Evolutionary conservation across 2,888 invertebrate species (phyloP), one percentile per base, ranked within the genome.

Genomic region (Hymenopus coronatus): DNA sequence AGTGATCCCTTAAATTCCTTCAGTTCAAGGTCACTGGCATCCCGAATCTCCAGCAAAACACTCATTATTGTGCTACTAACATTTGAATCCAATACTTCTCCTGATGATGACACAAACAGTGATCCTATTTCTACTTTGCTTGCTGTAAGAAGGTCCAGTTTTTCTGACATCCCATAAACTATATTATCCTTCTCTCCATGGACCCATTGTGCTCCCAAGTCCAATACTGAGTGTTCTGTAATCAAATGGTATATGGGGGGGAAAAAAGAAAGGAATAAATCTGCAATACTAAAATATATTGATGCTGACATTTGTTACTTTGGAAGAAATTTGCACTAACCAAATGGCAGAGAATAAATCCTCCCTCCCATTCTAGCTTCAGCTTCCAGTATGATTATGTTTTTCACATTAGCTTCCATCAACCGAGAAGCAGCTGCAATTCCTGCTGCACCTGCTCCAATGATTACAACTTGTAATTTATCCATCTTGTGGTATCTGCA

Each of bases 181-280:
- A 94, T 91, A 92, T 96, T 96, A 86, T 94, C 94, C 92, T 94
- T 93, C 92, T 96, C 96, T 0, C 97, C 97, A 91, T 97, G 96
- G 89, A 96, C 96, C 97, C 97, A 97, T 91, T 97, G 96, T 84
- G 97, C 97, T 0, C 97, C 97, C 88, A 97, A 92, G 92, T 97
- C 97, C 9, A 97, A 93, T 8, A 94, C 93, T 90, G 94, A 94
- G 0, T 94, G 94, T 30, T 83, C 90, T 90, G 70, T 20, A 88
- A 88, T 88, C 27, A 82, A 27, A 28, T 40, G 40, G 2, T 0
- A 40, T n/a, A 46, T 70, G 28, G 54, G 4, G 2, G 20, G 3
- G 14, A 82, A 83, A n/a, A n/a, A n/a, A 83, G 7, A 83, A 83
- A 83, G 14, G 14, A 30, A 46, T 85, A 30, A 84, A 46, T 84